A percentile compares a stretch with the other conserved stretches of the same genome.
Conservation (phyloP, 2,888 invertebrate genomes). For the Adineta ricciae region DNA sequence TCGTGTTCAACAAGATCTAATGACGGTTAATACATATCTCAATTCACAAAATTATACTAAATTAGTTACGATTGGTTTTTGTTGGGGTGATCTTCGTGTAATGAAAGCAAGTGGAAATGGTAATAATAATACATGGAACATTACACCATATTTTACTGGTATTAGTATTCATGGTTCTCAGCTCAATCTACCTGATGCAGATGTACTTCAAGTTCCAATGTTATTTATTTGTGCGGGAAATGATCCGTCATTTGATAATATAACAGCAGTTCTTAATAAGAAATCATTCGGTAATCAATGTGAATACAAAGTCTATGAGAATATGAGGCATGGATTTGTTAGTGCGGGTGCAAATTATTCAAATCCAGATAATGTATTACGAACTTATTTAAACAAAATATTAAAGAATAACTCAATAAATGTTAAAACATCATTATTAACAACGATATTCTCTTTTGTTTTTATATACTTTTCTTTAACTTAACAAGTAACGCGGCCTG, state of each 20-base stretch:
- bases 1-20: not conserved
- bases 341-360: not conserved
- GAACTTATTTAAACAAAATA: slow-evolving; percentile 7
- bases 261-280: not conserved
- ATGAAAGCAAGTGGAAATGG: not conserved
- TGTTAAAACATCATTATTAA: too few relatives aligned
- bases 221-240: not conserved
- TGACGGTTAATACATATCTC: not conserved
- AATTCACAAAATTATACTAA: not conserved
- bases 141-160: not conserved
- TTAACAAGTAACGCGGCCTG: too few relatives aligned
- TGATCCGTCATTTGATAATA: not conserved
- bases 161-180: not conserved
- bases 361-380: not conserved
- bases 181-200: not conserved
- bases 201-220: not conserved
- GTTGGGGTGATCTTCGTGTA: not conserved
- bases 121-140: not conserved
- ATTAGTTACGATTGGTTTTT: not conserved
- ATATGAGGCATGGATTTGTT: not conserved
- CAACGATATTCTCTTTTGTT: too few relatives aligned
- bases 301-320: not conserved
- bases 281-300: not conserved
- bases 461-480: too few relatives aligned
- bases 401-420: not conserved